Evolutionary conservation across 2,797 vertebrate genomes (phyloP), one percentile per base, ranked within the genome.

Genomic region (Gallinago solitaria): DNA sequence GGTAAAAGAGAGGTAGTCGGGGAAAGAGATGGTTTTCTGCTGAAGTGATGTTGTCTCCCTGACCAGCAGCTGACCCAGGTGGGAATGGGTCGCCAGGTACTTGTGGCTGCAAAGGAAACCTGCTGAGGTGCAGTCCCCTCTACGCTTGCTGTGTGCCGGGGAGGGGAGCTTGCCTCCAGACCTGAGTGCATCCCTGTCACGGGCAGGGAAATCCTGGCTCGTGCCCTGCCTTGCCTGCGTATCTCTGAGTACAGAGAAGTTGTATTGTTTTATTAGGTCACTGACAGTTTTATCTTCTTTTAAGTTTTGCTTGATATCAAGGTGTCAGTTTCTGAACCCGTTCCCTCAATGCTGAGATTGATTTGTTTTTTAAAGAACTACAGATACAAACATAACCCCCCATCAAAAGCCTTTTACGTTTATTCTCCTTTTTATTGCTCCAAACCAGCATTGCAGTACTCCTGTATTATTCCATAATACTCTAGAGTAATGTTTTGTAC

Each of bases 101-200:
- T 10, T 24, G 51, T 63, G 56, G 21, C 54, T 84, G 70, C 57
- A 5, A 2, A 50, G 43, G 43, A 54, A 12, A 45, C 45, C 18
- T 0, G 1, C 63, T 71, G 80, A 15, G 14, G 9, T 6, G 8
- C 16, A 19, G 21, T 93, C 17, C 19, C 18, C 47, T 41, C 45
- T 5, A 5, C 3, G 1, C 37, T 12, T 13, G 57, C 39, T 0
- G 0, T 17, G 3, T 32, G 30, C 76, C 0, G 0, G 4, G 41
- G 10, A 78, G 27, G 70, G 19, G 59, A 23, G 30, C 57, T 37
- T 0, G 2, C 3, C 1, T 12, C 65, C 28, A 9, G 37, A 16
- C 7, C 27, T 0, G 0, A 25, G 23, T 3, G 37, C 2, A 4
- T 37, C 16, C 4, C 9, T 50, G 30, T 48, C 1, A 8, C 48